These are phyloP conservation scores for Fragum fragum DNA, from an alignment of 2,888 invertebrate genomes.

Conservation along the genomic window DNA sequence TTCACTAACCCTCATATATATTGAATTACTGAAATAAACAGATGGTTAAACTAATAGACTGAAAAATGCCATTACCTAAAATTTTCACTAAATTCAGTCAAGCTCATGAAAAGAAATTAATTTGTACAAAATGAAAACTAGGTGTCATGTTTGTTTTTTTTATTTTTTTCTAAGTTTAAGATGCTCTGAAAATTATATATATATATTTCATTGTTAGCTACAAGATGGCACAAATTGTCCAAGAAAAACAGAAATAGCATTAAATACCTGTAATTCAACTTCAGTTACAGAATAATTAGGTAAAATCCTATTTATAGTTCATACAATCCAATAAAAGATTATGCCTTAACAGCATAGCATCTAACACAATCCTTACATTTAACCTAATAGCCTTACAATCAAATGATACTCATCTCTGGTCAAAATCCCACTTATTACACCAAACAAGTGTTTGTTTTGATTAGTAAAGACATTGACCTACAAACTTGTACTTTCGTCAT, in stretches of 20 bases:
- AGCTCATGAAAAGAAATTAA: too few relatives aligned
- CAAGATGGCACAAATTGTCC: too few relatives aligned
- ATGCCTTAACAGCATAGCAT: not conserved
- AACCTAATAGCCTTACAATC: not conserved
- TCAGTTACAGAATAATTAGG: not conserved
- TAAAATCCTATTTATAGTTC: not conserved
- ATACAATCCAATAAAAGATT: not conserved
- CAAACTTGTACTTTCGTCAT: constrained; percentile 19
- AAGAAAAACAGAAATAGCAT: not conserved
- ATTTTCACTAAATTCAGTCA: too few relatives aligned
- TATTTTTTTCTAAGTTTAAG: too few relatives aligned
- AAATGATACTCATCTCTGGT: not conserved
- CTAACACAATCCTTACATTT: not conserved
- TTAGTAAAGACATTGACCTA: constrained; percentile 12
- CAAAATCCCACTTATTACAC: constrained; percentile 3
- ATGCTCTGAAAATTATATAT: too few relatives aligned
- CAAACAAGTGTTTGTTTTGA: constrained; percentile 14
- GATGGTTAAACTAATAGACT: too few relatives aligned
- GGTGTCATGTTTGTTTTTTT: too few relatives aligned
- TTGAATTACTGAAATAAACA: too few relatives aligned
- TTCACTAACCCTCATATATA: too few relatives aligned
- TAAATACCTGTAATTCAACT: not conserved
- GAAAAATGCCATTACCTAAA: too few relatives aligned
- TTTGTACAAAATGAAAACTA: too few relatives aligned
- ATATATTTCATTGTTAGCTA: too few relatives aligned